phyloP scores from a whole-genome alignment of 1,140 invertebrate genomes.

The Aphis gossypii region DNA sequence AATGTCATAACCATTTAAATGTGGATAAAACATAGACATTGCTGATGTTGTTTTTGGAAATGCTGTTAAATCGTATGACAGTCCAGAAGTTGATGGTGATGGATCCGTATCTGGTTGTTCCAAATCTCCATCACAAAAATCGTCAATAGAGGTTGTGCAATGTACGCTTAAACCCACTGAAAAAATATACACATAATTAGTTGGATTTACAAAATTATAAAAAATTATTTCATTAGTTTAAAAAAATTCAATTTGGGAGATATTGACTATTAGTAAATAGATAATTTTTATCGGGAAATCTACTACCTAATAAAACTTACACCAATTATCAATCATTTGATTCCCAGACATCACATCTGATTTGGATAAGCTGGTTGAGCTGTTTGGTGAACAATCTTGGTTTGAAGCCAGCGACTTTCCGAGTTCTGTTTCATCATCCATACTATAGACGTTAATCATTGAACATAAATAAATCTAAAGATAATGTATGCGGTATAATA shows the following conservation, averaged over 20 bases:
- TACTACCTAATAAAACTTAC: slow-evolving; percentile 9
- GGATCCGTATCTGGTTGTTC: slow-evolving; percentile 53
- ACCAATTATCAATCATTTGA: slow-evolving; percentile 50
- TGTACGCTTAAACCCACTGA: slow-evolving; percentile 59
- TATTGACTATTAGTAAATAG: not conserved
- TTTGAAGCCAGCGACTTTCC: slow-evolving; percentile 13
- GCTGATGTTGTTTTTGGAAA: slow-evolving; percentile 57
- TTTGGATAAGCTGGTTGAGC: slow-evolving; percentile 31
- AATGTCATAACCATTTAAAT: slow-evolving; percentile 59
- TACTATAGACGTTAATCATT: slow-evolving; percentile 20
- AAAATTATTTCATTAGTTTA: not conserved
- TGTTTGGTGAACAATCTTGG: not conserved
- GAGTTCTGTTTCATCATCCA: slow-evolving; percentile 36
- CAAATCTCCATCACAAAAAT: slow-evolving; percentile 56
- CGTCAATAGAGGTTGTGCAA: slow-evolving; percentile 59
- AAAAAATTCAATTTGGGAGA: not conserved
- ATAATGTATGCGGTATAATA: not conserved
- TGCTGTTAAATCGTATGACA: slow-evolving; percentile 54
- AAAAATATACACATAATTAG: not conserved
- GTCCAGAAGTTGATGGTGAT: slow-evolving; percentile 51
- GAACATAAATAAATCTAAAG: slow-evolving; percentile 19
- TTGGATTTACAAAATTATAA: not conserved
- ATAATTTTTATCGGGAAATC: not conserved
- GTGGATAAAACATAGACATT: slow-evolving; percentile 61
- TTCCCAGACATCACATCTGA: slow-evolving; percentile 25